A percentile compares a stretch with the other conserved stretches of the same genome.
Evolutionary conservation across 2,888 invertebrate species (phyloP).

Genomic region (Craniophora ligustri): DNA sequence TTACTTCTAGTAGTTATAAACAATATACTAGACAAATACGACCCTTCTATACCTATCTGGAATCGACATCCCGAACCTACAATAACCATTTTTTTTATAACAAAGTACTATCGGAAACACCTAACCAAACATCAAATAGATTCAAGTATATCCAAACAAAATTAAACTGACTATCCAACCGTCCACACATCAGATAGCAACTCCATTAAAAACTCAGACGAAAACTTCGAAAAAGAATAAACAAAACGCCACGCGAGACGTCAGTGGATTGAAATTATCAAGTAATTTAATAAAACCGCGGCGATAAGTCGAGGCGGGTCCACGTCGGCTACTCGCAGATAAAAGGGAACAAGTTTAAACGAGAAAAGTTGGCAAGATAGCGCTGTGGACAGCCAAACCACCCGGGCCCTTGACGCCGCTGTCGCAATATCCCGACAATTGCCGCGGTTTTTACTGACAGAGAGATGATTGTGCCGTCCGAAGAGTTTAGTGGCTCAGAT

Average conservation of each 20-base stretch:
- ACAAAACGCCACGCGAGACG: conserved; percentile 67
- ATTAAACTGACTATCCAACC: background rate
- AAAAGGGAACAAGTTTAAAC: conserved; percentile 85
- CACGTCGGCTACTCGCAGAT: conserved; percentile 71
- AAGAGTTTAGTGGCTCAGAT: conserved; percentile 9
- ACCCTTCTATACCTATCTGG: no score
- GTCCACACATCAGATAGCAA: background rate
- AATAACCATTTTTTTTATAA: no score
- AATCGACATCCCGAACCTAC: no score
- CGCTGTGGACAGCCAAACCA: conserved; percentile 53
- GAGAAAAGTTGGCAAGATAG: conserved; percentile 80
- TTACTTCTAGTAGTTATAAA: no score
- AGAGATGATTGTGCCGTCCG: conserved; percentile 26
- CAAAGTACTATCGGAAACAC: background rate
- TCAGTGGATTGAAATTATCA: conserved; percentile 81
- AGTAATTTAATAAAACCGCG: conserved; percentile 83
- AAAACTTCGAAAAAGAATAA: conserved; percentile 67
- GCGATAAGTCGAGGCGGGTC: conserved; percentile 74
- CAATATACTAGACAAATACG: no score
- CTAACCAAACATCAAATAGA: background rate
- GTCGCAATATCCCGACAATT: conserved; percentile 53
- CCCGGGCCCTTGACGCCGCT: conserved; percentile 42
- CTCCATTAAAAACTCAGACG: conserved; percentile 28
- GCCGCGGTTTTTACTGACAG: conserved; percentile 36
- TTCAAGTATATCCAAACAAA: background rate